These are phyloP conservation scores for Sus scrofa DNA, from an alignment of 2,113 vertebrate species.

Conservation along the genomic window T2T-Sscrofa CM000817.6:133147001-133147500, in stretches of 20 bases:
- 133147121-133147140: not conserved
- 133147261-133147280: not conserved
- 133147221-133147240: not conserved
- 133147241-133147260: not conserved
- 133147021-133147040: not conserved
- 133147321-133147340: not conserved
- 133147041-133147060: not conserved
- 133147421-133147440: constrained; percentile 38
- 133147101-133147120: not conserved
- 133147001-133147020: constrained; percentile 1
- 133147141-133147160: not conserved
- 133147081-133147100: not conserved
- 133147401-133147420: not conserved
- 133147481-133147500: constrained; percentile 28
- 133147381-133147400: not conserved
- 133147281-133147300: not conserved
- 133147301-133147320: not conserved
- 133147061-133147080: not conserved
- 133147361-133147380: not conserved
- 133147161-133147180: not conserved
- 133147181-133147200: not conserved
- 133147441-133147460: constrained; percentile 37
- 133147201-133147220: constrained; percentile 20
- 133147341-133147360: not conserved
- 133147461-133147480: not conserved